A percentile compares a stretch with the other conserved stretches of the same genome.
phyloP scores from a whole-genome alignment of 2,888 invertebrate genomes.

The Watsonalla cultraria region DNA sequence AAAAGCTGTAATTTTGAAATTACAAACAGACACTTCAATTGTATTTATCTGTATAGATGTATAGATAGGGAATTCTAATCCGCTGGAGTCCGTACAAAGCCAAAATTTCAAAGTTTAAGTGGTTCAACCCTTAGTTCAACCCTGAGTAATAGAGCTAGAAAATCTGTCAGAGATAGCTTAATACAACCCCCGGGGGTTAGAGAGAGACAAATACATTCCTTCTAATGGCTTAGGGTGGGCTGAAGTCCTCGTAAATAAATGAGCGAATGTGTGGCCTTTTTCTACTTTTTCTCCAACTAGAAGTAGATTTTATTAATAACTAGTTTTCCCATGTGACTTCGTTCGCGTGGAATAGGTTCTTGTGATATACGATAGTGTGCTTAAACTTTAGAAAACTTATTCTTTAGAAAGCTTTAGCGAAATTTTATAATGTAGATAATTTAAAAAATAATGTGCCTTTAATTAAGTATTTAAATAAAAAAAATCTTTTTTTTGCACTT shows the following conservation, averaged over 20 bases:
- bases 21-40: too few relatives aligned
- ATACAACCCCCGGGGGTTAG: slow-evolving; percentile 30
- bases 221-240: slow-evolving; percentile 56
- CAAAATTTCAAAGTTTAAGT: slow-evolving; percentile 46
- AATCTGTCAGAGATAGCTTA: slow-evolving; percentile 50
- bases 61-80: too few relatives aligned
- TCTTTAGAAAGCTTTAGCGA: too few relatives aligned
- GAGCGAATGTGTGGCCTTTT: slow-evolving; percentile 48
- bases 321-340: slow-evolving; percentile 12
- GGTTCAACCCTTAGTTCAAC: slow-evolving; percentile 48
- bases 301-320: slow-evolving; percentile 29
- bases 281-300: slow-evolving; percentile 35
- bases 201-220: slow-evolving; percentile 50
- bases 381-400: too few relatives aligned
- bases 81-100: slow-evolving; percentile 10
- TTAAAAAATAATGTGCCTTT: too few relatives aligned
- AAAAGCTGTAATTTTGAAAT: too few relatives aligned
- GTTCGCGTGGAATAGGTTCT: slow-evolving; percentile 7
- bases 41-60: too few relatives aligned
- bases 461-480: too few relatives aligned
- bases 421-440: too few relatives aligned
- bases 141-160: slow-evolving; percentile 41
- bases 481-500: too few relatives aligned
- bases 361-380: too few relatives aligned
- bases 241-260: slow-evolving; percentile 63